A percentile compares a stretch with the other conserved stretches of the same genome.
Conservation (phyloP, 1,140 invertebrate genomes). For the Oryctes rhinoceros region DNA sequence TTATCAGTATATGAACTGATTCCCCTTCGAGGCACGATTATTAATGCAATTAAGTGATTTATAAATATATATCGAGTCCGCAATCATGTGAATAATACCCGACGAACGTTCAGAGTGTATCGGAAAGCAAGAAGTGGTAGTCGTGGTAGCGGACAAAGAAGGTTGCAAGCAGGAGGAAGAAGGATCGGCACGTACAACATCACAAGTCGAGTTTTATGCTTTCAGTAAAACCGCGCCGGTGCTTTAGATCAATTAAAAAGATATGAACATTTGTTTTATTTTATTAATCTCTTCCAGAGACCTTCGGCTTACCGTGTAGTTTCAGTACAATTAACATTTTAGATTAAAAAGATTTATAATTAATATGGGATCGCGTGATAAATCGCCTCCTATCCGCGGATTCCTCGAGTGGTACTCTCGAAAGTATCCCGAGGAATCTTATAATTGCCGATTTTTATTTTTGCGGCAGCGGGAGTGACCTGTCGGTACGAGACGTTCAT, state of each 20-base stretch:
- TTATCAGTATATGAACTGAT: slow-evolving; percentile 33
- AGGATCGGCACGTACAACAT: not conserved
- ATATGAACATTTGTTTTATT: slow-evolving; percentile 39
- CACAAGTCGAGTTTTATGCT: not conserved
- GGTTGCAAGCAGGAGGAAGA: not conserved
- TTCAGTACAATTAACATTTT: slow-evolving; percentile 27
- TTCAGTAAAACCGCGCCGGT: slow-evolving; percentile 7
- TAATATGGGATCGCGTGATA: slow-evolving; percentile 32
- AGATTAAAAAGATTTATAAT: slow-evolving; percentile 37
- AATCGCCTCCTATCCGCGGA: not conserved
- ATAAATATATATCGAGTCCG: slow-evolving; percentile 10
- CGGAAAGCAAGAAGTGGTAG: slow-evolving; percentile 4
- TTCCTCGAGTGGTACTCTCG: not conserved
- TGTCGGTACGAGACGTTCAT: not conserved
- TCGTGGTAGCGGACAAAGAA: not conserved
- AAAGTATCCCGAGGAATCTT: slow-evolving; percentile 11
- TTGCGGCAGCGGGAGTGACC: not conserved
- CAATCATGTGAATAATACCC: not conserved
- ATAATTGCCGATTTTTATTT: slow-evolving; percentile 32
- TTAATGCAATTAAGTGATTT: slow-evolving; percentile 40
- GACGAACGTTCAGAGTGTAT: not conserved
- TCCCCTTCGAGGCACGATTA: not conserved
- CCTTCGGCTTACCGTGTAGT: not conserved
- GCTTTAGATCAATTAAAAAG: slow-evolving; percentile 41
- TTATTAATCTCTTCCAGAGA: slow-evolving; percentile 20